These are phyloP conservation scores for Petromus typicus DNA, from an alignment of 2,113 vertebrate species.

Conservation along the genomic window DNA sequence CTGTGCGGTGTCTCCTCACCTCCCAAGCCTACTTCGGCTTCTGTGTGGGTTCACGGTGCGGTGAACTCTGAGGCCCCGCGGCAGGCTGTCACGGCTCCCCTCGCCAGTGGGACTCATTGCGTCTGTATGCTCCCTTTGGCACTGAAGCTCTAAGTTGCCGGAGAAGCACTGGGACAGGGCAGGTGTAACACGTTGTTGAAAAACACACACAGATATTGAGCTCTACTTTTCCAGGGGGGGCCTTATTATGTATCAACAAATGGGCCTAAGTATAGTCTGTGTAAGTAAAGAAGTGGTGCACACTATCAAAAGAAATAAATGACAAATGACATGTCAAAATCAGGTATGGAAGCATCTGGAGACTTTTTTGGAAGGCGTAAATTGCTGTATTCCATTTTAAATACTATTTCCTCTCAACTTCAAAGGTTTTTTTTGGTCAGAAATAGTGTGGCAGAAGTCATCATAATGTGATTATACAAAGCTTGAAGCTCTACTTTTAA, in stretches of 20 bases:
- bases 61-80: neutral
- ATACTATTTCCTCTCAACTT: slow-evolving; percentile 40
- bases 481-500: slow-evolving; percentile 65
- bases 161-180: neutral
- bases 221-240: neutral
- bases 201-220: neutral
- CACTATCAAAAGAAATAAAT: slow-evolving; percentile 29
- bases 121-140: neutral
- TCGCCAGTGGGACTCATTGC: neutral
- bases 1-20: neutral
- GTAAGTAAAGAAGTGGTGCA: slow-evolving; percentile 2
- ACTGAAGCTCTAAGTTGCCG: neutral
- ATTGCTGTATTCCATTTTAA: slow-evolving; percentile 44
- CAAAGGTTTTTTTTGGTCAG: slow-evolving; percentile 42
- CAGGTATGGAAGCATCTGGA: neutral
- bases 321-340: slow-evolving; percentile 47
- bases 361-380: neutral
- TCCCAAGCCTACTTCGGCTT: neutral
- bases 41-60: neutral
- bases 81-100: neutral
- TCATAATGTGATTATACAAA: slow-evolving; percentile 65
- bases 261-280: neutral
- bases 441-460: slow-evolving; percentile 30
- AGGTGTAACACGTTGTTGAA: neutral
- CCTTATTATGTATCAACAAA: slow-evolving; percentile 28